Conservation (phyloP, 2,113 vertebrate species). For the Sylvilagus bachmani region DNA sequence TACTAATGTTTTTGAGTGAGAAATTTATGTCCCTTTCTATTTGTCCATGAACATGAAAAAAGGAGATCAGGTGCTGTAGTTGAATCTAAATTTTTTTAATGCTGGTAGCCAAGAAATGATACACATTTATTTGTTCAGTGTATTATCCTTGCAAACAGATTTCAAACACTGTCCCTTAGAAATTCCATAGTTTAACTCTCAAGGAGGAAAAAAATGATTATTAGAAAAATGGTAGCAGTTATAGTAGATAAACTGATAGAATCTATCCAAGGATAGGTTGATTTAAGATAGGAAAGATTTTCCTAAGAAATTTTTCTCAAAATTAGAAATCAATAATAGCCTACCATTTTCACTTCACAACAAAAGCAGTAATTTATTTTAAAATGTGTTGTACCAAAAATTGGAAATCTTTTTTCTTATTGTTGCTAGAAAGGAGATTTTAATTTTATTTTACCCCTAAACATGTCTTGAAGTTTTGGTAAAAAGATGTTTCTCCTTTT, state of each 20-base stretch:
- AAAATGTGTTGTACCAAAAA: constrained; percentile 49
- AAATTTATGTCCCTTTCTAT: constrained; percentile 90
- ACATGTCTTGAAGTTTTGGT: constrained; percentile 29
- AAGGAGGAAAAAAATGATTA: background rate
- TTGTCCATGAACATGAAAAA: constrained; percentile 87
- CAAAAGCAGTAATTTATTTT: constrained; percentile 44
- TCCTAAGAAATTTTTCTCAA: constrained; percentile 22
- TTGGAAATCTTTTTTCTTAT: constrained; percentile 54
- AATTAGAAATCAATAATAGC: constrained; percentile 19
- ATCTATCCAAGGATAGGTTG: background rate
- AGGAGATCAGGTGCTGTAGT: constrained; percentile 89
- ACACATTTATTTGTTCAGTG: constrained; percentile 45
- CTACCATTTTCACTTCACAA: background rate
- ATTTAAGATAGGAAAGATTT: constrained; percentile 66
- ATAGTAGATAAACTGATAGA: background rate
- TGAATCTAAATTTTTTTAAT: constrained; percentile 76
- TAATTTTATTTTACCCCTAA: constrained; percentile 42
- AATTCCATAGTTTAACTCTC: background rate
- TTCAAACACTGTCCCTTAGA: background rate
- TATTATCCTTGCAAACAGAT: constrained; percentile 57
- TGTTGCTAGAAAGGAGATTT: constrained; percentile 31
- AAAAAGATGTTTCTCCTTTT: constrained; percentile 39
- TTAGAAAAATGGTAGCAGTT: background rate
- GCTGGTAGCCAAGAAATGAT: constrained; percentile 2
- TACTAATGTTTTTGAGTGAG: constrained; percentile 88